Evolutionary conservation across 2,113 vertebrate species (phyloP).

Genomic region (Sinosuthora webbiana): DNA sequence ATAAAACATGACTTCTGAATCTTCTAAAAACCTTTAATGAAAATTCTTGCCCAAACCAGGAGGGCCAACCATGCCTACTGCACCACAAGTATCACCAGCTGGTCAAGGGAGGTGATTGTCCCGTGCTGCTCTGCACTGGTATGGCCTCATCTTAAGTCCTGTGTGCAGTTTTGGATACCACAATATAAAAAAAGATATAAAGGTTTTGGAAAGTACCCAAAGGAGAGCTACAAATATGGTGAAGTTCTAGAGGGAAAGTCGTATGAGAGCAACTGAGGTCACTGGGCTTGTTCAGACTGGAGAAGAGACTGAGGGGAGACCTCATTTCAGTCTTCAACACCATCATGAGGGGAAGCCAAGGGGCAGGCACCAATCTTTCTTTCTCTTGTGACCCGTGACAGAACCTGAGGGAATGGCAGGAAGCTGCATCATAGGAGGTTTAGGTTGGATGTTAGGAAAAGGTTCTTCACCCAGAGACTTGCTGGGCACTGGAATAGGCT

Average conservation of each 20-base stretch:
- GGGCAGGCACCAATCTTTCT: neutral
- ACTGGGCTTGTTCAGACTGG: neutral
- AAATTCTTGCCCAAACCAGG: neutral
- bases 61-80: neutral
- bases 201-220: neutral
- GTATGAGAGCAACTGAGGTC: neutral
- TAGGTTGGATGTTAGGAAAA: neutral
- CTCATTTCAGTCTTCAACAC: neutral
- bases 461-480: neutral
- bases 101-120: neutral
- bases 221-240: neutral
- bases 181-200: neutral
- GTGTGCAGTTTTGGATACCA: neutral
- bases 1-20: neutral
- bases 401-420: neutral
- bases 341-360: neutral
- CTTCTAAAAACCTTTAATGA: neutral
- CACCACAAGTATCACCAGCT: rapidly evolving
- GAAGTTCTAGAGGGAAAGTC: neutral
- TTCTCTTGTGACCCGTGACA: neutral
- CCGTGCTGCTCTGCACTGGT: rapidly evolving
- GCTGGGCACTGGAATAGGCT: neutral
- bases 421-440: neutral
- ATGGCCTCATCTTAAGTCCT: neutral
- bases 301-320: neutral